phyloP scores from a whole-genome alignment of 1,140 invertebrate genomes.

The Drosophila pachea region DNA sequence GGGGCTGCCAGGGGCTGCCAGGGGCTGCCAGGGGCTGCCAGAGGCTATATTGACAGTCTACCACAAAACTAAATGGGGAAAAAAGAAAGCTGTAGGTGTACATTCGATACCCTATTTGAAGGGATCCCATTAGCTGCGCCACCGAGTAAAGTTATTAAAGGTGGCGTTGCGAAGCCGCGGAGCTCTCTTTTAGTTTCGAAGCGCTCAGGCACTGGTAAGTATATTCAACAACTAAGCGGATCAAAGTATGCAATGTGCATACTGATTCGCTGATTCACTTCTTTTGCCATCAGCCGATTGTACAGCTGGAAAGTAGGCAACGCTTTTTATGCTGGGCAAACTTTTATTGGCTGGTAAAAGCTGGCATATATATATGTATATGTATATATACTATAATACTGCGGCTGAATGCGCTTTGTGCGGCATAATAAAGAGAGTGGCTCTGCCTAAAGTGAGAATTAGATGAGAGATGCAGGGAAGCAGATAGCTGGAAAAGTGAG shows the following conservation, averaged over 20 bases:
- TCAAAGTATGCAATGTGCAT: not conserved
- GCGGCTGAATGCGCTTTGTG: constrained; percentile 54
- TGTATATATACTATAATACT: constrained; percentile 32
- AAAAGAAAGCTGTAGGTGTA: not conserved
- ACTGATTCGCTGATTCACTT: not conserved
- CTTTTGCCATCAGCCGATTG: constrained; percentile 42
- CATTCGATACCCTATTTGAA: not conserved
- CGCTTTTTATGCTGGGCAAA: constrained; percentile 26
- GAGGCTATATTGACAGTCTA: constrained; percentile 27
- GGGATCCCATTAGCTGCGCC: not conserved
- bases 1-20: no score
- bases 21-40: constrained; percentile 13
- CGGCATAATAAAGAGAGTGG: constrained; percentile 36
- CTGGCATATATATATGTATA: constrained; percentile 16
- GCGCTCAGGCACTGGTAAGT: no score
- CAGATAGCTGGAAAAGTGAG: not conserved
- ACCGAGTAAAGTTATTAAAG: not conserved
- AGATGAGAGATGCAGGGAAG: constrained; percentile 15
- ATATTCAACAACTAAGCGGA: no score
- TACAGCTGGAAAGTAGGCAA: constrained; percentile 55
- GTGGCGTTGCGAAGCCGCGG: no score
- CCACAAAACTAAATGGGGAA: constrained; percentile 16
- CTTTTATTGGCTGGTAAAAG: constrained; percentile 1
- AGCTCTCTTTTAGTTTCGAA: no score
- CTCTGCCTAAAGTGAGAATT: constrained; percentile 38